Evolutionary conservation across 1,140 invertebrate genomes (phyloP), one percentile per base, ranked within the genome.

Genomic region (Psilanteris sp.): DNA sequence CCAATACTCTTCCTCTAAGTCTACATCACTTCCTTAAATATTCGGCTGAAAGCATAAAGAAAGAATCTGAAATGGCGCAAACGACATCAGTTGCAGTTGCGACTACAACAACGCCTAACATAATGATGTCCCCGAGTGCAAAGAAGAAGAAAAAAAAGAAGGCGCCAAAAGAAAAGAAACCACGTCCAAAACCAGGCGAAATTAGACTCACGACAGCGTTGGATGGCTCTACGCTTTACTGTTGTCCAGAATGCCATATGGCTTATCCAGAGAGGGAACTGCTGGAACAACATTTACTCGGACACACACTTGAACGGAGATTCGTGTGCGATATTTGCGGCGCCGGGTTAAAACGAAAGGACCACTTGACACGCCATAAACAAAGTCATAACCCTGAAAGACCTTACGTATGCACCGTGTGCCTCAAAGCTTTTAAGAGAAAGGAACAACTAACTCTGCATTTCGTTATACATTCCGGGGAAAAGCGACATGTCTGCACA

Each of bases 271-370:
- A 96, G 80, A 91, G 94, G 37, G 94, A 94, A 37, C 81, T 95
- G 9, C 86, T 96, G 2, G 94, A 96, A 78, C 93, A 95, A 52
- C 94, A 96, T 85, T 84, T 95, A 7, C 90, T 94, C 8, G 94
- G 94, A 1, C 94, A 96, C 82, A 95, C 93, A 31, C 90, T 94
- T 77, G 94, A 95, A 79, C 89, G 93, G 75, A 89, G 92, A 79
- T 96, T 95, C 78, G 94, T 96, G 11, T 96, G 94, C 85, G 94
- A 95, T 80, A 95, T 95, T 15, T 96, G 94, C 75, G 94, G 95
- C 54, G 94, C 94, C 9, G 94, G 93, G 4, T 84, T 96, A 4
- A 95, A 96, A 79, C 90, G 94, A 18, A 95, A 95, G 83, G 94
- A 95, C 83, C 94, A 95, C 79, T 83, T 95, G 26, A 94, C 93